phyloP scores from a whole-genome alignment of 2,888 invertebrate species.

The Epinotia nisella region DNA sequence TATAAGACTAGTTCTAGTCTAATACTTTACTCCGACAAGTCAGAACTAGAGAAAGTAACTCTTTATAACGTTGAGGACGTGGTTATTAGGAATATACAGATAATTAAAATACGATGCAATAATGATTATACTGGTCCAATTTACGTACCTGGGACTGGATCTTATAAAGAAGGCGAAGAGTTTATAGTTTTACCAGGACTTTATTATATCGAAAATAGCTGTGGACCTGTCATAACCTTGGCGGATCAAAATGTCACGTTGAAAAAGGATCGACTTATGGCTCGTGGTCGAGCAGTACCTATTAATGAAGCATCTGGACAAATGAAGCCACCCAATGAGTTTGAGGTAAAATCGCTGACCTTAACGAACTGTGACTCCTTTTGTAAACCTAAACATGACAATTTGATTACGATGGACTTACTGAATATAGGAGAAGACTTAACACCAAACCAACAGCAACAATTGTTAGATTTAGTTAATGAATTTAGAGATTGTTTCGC shows the following conservation, averaged over 20 bases:
- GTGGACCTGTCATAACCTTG: conserved; percentile 1
- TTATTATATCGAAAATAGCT: background rate
- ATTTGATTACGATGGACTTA: conserved; percentile 2
- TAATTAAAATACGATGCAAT: background rate
- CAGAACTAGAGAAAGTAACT: background rate
- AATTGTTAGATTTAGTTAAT: conserved; percentile 7
- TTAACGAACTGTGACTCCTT: background rate
- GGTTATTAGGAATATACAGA: background rate
- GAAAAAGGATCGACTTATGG: background rate
- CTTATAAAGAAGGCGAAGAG: conserved; percentile 2
- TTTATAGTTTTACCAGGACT: conserved; percentile 11
- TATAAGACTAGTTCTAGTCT: conserved; percentile 27
- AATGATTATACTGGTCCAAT: background rate
- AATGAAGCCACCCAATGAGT: background rate
- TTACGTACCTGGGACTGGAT: conserved; percentile 6
- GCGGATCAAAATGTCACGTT: background rate
- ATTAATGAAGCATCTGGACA: background rate
- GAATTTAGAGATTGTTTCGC: conserved; percentile 7
- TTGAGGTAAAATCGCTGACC: conserved; percentile 7
- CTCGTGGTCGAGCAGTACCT: background rate
- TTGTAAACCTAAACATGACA: background rate
- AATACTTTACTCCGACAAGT: conserved; percentile 24
- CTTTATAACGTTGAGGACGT: background rate
- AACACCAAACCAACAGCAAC: background rate
- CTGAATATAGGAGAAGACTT: background rate